Base-by-base conservation (phyloP, 2,113 vertebrate species). In the Salvator merianae region DNA sequence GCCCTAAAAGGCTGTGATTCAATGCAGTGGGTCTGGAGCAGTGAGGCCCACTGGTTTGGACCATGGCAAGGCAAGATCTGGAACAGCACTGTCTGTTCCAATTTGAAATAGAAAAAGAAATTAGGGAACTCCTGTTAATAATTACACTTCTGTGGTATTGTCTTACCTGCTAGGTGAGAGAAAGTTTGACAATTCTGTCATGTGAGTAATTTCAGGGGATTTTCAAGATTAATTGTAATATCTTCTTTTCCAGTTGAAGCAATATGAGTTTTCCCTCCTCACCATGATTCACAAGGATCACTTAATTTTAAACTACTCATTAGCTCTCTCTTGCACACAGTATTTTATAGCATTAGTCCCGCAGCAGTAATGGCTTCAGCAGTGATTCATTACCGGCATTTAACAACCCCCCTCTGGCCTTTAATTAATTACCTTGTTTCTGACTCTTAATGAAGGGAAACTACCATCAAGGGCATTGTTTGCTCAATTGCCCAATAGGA, bases 351-450 rank as follows among this genome's bases (percentile, higher is more conserved):
- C 50, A 86, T 73, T 53, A 77, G 71, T n/a, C 38, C 26, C 62
- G 71, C 83, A 83, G 83, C 66, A 93, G 83, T 90, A 92, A 91
- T 95, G 94, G 90, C 85, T 90, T 94, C 86, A 86, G 77, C 79
- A 88, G 89, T 83, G 83, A 72, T 93, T 95, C 92, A 95, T 95
- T 96, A 96, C 63, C 86, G 87, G 85, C 88, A 70, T 7, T 92
- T 95, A 95, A 93, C 86, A 91, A 84, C 47, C 47, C 88, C 92
- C 94, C 94, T 92, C 93, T 94, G 93, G 94, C 93, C 90, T 86
- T 91, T 93, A 94, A 91, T 92, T 95, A 96, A 96, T 95, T 95
- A 94, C 92, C 85, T 93, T 94, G 86, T 82, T 69, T 94, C 90
- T 90, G 91, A 92, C 82, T 85, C 85, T 90, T 87, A 81, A 69